Base-by-base conservation (phyloP, 2,113 vertebrate genomes). In the Eublepharis macularius region DNA sequence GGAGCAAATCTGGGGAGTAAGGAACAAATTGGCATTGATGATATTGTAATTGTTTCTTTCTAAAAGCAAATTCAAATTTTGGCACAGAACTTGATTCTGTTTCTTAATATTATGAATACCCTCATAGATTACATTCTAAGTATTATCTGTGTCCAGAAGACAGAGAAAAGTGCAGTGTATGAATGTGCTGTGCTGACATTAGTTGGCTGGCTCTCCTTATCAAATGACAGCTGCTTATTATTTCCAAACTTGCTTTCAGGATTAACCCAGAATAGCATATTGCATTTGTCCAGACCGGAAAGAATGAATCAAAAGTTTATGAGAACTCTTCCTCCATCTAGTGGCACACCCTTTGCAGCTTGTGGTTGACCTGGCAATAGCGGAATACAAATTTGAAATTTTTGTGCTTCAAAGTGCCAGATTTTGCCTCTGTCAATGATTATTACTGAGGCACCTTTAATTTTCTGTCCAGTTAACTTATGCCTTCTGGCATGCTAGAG, bases 321-420 rank as follows among this genome's bases (percentile, higher is more conserved):
- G 39, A 36, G 51, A 10, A 63, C 70, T 74, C 41, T 63, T 45
- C 72, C 72, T 57, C 81, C 81, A 83, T 45, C 81, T 83, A 83
- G 72, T 74, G 81, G 81, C 32, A 63, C 74, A 12, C 57, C 19
- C 26, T 60, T 57, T 73, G 51, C 43, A 60, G 26, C 21, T 45
- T 39, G 26, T 12, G 29, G 60, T 60, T 60, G 32, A 3, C 36
- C 45, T 63, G 32, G n/a, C 39, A 73, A 81, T 47, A 81, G n/a
- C 13, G 16, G 60, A 82, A 54, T 29, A 51, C 45, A 81, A 70
- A n/a, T 43, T 74, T 45, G 69, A 4, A 32, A 45, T 43, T 83
- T 74, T 54, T 34, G 36, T 45, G 11, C 16, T 60, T n/a, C 24
- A 32, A n/a, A 43, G 43, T 32, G 54, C 41, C 51, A 45, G 17